Evolutionary conservation across 2,113 vertebrate genomes (phyloP), one percentile per base, ranked within the genome.

Genomic region (Dasyurus viverrinus): DNA sequence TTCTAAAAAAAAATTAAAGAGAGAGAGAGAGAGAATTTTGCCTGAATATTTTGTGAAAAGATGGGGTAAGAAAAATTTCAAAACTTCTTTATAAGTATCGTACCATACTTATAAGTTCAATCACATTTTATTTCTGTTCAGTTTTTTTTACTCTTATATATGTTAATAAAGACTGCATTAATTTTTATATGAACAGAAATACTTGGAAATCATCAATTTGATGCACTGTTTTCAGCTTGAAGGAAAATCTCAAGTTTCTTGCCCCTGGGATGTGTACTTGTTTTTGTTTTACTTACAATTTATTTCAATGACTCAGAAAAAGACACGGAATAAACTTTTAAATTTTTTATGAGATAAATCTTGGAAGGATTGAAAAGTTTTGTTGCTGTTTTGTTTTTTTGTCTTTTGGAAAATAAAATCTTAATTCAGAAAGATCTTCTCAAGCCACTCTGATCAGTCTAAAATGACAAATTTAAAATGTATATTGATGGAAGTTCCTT

Each of bases 21-120:
- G 57, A 54, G 52, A 90, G 91, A 93, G 8, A 52, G 50, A 47
- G 47, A 5, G 7, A 95, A 2, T 60, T 95, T 97, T 94, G 89
- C 0, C 2, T 94, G 16, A 36, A 3, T 89, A 26, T 89, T 54
- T 0, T 92, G 8, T 76, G 14, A 1, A 54, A 52, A 0, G 8
- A 1, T 7, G 0, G 76, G 50, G 0, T 5, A 96, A 93, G 19
- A 91, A 0, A 0, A 0, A 26, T 93, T 42, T 42, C 0, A 94
- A 94, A 3, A 91, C 93, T 84, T 92, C 53, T 54, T 16, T 46
- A 94, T 54, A 95, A 55, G 89, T 27, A 76, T 91, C 23, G 0
- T 55, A 95, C 94, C 76, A 14, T 26, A 96, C 91, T 26, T 90
- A 22, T 94, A 96, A 93, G 23, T 89, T 54, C 92, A 57, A 0